Conservation (phyloP, 2,888 invertebrate species). For the Epiblema foenella region DNA sequence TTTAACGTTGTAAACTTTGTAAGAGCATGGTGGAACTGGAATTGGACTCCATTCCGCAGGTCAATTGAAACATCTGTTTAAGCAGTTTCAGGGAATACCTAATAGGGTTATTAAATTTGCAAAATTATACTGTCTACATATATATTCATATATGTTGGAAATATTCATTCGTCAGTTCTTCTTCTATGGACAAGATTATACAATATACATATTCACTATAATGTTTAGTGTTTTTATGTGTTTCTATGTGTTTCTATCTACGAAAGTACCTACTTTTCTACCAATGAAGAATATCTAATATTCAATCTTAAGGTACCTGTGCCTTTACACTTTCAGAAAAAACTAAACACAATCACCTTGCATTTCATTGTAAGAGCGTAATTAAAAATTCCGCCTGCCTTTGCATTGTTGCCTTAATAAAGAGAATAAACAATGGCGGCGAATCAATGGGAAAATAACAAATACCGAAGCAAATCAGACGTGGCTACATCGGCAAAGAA, state of each 20-base stretch:
- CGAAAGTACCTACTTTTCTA: not conserved
- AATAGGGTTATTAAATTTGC: too few species aligned
- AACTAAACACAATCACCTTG: constrained; percentile 23
- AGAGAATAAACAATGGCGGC: constrained; percentile 53
- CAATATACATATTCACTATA: too few species aligned
- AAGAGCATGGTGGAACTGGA: too few species aligned
- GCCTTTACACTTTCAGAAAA: constrained; percentile 3
- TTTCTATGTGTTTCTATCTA: not conserved
- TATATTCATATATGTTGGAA: too few species aligned
- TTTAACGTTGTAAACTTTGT: too few species aligned
- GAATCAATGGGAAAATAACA: constrained; percentile 61
- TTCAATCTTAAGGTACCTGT: not conserved
- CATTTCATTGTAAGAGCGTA: constrained; percentile 32
- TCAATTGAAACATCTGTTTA: too few species aligned
- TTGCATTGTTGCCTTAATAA: constrained; percentile 37
- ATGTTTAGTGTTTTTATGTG: not conserved
- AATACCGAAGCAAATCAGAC: constrained; percentile 69
- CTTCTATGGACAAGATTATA: too few species aligned
- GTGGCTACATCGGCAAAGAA: constrained; percentile 61
- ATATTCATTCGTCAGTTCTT: too few species aligned
- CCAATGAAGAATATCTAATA: not conserved
- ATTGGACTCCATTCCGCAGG: too few species aligned
- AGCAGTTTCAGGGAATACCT: too few species aligned
- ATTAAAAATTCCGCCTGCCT: constrained; percentile 40
- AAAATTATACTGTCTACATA: too few species aligned